Evolutionary conservation across 2,888 invertebrate genomes (phyloP).

Genomic region (Nomada ruficornis): DNA sequence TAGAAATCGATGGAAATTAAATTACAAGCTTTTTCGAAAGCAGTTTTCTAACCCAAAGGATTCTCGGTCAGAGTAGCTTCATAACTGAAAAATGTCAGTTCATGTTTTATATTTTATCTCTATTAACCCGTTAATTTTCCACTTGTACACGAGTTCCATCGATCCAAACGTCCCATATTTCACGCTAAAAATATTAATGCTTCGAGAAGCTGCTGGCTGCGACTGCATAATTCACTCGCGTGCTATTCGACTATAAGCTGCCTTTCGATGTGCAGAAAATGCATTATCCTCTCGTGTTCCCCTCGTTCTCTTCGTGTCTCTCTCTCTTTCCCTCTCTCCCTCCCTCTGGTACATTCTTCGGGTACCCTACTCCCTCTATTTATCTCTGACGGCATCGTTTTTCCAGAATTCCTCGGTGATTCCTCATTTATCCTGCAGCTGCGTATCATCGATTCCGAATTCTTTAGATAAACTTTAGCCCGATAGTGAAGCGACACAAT

Average conservation of each 20-base stretch:
- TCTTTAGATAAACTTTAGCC: constrained; percentile 1
- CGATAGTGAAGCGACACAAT: not conserved
- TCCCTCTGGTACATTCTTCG: too few relatives aligned
- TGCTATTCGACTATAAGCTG: not conserved
- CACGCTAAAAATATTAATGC: constrained; percentile 23
- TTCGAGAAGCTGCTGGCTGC: not conserved
- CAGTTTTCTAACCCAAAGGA: too few relatives aligned
- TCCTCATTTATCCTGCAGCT: not conserved
- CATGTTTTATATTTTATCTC: too few relatives aligned
- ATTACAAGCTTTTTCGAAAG: too few relatives aligned
- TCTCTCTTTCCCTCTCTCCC: not conserved
- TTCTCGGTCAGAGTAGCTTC: too few relatives aligned
- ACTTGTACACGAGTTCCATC: too few relatives aligned
- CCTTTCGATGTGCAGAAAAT: constrained; percentile 40
- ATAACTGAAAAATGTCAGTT: too few relatives aligned
- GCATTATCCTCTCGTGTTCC: constrained; percentile 45
- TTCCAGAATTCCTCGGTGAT: not conserved
- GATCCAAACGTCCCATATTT: constrained; percentile 1
- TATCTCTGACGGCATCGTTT: not conserved
- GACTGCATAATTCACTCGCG: constrained; percentile 31
- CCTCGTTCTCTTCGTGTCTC: not conserved
- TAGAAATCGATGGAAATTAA: too few relatives aligned
- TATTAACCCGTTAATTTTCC: constrained; percentile 1
- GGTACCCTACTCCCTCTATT: not conserved
- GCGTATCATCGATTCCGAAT: constrained; percentile 22